phyloP scores from a whole-genome alignment of 2,797 vertebrate genomes.

The Xenopus petersii region DNA sequence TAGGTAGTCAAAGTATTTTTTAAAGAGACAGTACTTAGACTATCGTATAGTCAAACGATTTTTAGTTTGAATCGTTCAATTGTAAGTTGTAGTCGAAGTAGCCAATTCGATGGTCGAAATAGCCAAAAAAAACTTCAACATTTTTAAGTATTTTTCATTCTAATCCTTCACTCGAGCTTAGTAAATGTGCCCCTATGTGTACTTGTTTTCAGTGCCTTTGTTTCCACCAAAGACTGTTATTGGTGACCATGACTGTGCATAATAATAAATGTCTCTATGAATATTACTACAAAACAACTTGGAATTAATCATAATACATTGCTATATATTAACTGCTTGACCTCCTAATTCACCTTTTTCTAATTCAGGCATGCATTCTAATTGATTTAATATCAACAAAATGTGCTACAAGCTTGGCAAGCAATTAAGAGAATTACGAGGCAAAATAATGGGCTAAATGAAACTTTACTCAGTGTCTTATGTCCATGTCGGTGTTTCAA shows the following conservation, averaged over 20 bases:
- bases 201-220: too few relatives aligned
- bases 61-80: too few relatives aligned
- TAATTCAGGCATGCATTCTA: conserved; percentile 53
- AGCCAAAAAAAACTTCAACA: too few relatives aligned
- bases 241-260: conserved; percentile 37
- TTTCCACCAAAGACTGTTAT: conserved; percentile 19
- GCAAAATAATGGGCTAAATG: conserved; percentile 41
- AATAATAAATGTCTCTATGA: conserved; percentile 49
- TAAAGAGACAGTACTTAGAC: too few relatives aligned
- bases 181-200: too few relatives aligned
- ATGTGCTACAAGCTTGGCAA: conserved; percentile 49
- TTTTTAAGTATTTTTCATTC: too few relatives aligned
- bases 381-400: conserved; percentile 53
- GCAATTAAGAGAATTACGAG: conserved; percentile 33
- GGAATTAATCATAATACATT: conserved; percentile 56
- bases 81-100: too few relatives aligned
- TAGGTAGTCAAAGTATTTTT: too few relatives aligned
- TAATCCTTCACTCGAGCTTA: too few relatives aligned
- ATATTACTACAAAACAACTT: conserved; percentile 51
- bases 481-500: conserved; percentile 13
- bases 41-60: too few relatives aligned
- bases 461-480: conserved; percentile 12
- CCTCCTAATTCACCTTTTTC: conserved; percentile 53
- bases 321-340: conserved; percentile 48
- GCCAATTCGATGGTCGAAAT: too few relatives aligned